These are phyloP conservation scores for Netelia virgata DNA, from an alignment of 2,888 invertebrate genomes.

Conservation along the genomic window DNA sequence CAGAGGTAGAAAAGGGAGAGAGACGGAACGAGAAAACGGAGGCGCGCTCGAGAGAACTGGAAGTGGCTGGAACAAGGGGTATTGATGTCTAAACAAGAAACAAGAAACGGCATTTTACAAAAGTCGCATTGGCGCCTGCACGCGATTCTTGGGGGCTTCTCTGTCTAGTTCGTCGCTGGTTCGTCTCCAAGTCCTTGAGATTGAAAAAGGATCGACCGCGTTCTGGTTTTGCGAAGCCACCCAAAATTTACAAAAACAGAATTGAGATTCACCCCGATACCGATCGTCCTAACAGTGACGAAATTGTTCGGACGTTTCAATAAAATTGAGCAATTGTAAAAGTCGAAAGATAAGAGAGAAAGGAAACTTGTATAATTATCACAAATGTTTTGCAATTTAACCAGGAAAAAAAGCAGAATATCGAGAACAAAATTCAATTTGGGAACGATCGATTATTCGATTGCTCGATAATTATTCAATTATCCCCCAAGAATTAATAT, in stretches of 20 bases:
- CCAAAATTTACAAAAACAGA: neutral
- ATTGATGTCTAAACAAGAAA: constrained; percentile 24
- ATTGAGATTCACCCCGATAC: too few relatives aligned
- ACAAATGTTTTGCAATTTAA: neutral
- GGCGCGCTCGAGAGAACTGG: constrained; percentile 10
- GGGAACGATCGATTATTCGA: too few relatives aligned
- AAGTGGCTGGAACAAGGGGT: constrained; percentile 33
- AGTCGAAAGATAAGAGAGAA: neutral
- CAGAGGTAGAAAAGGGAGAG: neutral
- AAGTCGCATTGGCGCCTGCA: constrained; percentile 11
- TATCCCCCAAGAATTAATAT: too few relatives aligned
- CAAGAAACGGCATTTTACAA: constrained; percentile 35
- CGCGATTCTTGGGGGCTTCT: neutral
- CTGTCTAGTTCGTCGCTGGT: neutral
- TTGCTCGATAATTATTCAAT: too few relatives aligned
- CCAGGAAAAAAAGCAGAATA: neutral
- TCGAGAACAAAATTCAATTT: neutral
- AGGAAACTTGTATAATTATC: neutral
- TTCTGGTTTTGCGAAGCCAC: neutral
- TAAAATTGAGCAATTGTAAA: constrained; percentile 8
- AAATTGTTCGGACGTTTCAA: neutral
- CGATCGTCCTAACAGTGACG: neutral
- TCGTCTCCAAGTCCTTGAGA: neutral
- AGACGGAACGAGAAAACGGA: constrained; percentile 40
- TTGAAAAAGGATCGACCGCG: neutral